Conservation (phyloP, 2,797 vertebrate species). For the Sparus aurata region DNA sequence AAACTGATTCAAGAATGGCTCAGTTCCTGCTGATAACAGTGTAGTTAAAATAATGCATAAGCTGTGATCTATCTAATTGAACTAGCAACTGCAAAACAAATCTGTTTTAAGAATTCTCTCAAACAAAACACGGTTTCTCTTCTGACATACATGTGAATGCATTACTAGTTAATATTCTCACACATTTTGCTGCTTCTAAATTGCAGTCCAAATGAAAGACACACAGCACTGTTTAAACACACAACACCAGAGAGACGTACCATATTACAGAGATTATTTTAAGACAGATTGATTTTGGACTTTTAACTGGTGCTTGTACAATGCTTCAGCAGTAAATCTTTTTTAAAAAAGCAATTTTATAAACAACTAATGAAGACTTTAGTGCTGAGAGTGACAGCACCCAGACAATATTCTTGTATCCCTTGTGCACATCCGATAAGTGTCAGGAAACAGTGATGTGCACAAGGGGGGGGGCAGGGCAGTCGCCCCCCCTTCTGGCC, state of each 20-base stretch:
- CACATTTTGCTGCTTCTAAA: neutral
- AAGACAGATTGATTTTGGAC: neutral
- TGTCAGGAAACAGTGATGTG: neutral
- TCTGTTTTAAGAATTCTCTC: neutral
- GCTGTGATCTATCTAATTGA: neutral
- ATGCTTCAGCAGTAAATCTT: neutral
- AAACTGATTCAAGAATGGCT: conserved; percentile 39
- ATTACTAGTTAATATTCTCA: neutral
- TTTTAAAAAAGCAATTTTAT: neutral
- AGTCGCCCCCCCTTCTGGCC: too few species aligned
- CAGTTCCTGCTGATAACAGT: conserved; percentile 2
- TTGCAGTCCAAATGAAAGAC: neutral
- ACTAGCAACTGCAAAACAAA: neutral
- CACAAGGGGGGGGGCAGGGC: too few species aligned
- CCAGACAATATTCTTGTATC: neutral
- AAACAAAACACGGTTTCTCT: neutral
- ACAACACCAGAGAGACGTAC: neutral
- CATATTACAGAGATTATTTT: neutral
- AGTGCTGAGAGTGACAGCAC: neutral
- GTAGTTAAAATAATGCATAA: conserved; percentile 5
- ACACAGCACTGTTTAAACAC: neutral
- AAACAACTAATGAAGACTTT: conserved; percentile 14
- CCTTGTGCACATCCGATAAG: neutral
- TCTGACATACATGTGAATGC: neutral
- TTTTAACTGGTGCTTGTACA: neutral